phyloP scores from a whole-genome alignment of 2,797 vertebrate species.

The Gadopsis bispinosus region DNA sequence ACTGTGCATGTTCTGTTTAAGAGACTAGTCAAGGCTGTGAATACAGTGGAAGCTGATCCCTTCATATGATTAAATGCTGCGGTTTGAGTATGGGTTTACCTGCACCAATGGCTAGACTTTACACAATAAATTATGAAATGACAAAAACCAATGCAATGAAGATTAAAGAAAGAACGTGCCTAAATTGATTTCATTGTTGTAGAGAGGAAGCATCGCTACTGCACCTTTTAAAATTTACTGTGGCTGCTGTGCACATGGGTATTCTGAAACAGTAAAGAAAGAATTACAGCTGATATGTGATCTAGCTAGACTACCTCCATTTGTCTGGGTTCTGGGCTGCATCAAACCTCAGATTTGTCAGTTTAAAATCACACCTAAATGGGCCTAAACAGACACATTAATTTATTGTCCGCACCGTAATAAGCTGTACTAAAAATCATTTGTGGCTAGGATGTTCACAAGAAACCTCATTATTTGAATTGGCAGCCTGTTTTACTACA shows the following conservation, averaged over 20 bases:
- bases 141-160: background rate
- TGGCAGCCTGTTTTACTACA: background rate
- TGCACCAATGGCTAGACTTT: background rate
- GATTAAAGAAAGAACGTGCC: background rate
- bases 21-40: slow-evolving; percentile 30
- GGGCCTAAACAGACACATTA: background rate
- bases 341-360: background rate
- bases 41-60: slow-evolving; percentile 8
- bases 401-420: background rate
- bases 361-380: background rate
- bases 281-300: background rate
- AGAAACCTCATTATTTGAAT: slow-evolving; percentile 11
- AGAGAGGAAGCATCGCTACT: background rate
- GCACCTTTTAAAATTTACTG: background rate
- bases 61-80: background rate
- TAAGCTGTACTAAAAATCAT: background rate
- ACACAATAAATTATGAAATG: background rate
- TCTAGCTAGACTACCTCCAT: background rate
- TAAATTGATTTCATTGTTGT: background rate
- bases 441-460: background rate
- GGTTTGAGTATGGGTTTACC: background rate
- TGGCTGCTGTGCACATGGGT: background rate
- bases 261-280: slow-evolving; percentile 1
- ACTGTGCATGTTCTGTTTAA: slow-evolving; percentile 61
- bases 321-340: background rate